Conservation (phyloP, 1,140 invertebrate species). For the Heliconius melpomene region DNA sequence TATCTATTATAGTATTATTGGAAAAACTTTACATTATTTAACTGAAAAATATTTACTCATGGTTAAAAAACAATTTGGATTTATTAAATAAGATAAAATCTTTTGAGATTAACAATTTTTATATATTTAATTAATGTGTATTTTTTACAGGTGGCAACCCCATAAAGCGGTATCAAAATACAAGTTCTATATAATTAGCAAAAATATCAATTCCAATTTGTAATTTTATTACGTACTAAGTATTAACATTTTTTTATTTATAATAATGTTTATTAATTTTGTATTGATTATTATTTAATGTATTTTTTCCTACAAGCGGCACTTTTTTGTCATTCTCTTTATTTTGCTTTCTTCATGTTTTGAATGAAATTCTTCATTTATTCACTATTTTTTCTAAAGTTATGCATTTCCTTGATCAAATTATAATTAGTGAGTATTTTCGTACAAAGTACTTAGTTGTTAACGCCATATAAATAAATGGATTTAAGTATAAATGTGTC, state of each 20-base stretch:
- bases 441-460: slow-evolving; percentile 74
- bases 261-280: slow-evolving; percentile 14
- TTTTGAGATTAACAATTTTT: too few species aligned
- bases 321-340: too few species aligned
- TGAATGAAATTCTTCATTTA: slow-evolving; percentile 7
- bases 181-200: slow-evolving; percentile 7
- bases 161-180: slow-evolving; percentile 43
- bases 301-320: background rate
- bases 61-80: too few species aligned
- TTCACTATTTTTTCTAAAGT: background rate
- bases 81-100: too few species aligned
- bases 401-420: slow-evolving; percentile 15
- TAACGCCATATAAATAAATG: slow-evolving; percentile 54
- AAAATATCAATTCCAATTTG: slow-evolving; percentile 2
- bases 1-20: background rate
- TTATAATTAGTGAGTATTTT: slow-evolving; percentile 25
- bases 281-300: slow-evolving; percentile 8
- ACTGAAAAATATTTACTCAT: background rate
- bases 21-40: background rate
- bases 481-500: slow-evolving; percentile 43
- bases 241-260: background rate
- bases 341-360: background rate
- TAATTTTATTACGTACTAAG: slow-evolving; percentile 10
- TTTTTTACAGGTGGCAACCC: slow-evolving; percentile 55
- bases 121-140: slow-evolving; percentile 16